Evolutionary conservation across 2,113 vertebrate species (phyloP).

Genomic region (Phrynosoma blainvillii): DNA sequence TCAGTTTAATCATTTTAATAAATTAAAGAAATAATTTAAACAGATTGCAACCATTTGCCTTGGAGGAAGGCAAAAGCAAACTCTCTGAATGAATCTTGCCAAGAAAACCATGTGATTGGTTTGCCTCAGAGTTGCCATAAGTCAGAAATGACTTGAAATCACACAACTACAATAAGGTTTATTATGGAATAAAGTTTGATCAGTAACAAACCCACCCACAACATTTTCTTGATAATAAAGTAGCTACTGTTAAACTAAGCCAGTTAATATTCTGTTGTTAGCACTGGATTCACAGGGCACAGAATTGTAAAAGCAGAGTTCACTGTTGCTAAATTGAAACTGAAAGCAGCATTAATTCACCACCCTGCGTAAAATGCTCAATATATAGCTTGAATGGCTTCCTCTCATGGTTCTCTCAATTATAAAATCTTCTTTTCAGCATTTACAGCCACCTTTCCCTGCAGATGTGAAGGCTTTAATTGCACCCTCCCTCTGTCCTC

Average conservation of each 20-base stretch:
- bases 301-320: background rate
- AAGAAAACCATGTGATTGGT: no score
- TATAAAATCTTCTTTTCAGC: background rate
- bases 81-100: no score
- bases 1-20: no score
- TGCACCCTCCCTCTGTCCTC: background rate
- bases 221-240: background rate
- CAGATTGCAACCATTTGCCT: no score
- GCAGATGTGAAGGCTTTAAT: background rate
- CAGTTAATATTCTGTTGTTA: background rate
- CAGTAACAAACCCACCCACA: no score
- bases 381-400: background rate
- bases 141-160: no score
- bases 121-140: no score
- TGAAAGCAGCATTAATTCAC: fast-evolving
- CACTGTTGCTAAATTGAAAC: background rate
- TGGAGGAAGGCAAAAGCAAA: no score
- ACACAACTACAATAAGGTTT: no score
- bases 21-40: no score
- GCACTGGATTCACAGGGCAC: background rate
- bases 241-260: background rate
- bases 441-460: background rate
- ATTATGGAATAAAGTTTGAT: no score
- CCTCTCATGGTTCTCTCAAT: background rate
- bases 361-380: background rate